Percentiles rank a stretch among this genome's conserved stretches.
phyloP scores from a whole-genome alignment of 2,797 vertebrate species.

The Rhyacichthys aspro region DNA sequence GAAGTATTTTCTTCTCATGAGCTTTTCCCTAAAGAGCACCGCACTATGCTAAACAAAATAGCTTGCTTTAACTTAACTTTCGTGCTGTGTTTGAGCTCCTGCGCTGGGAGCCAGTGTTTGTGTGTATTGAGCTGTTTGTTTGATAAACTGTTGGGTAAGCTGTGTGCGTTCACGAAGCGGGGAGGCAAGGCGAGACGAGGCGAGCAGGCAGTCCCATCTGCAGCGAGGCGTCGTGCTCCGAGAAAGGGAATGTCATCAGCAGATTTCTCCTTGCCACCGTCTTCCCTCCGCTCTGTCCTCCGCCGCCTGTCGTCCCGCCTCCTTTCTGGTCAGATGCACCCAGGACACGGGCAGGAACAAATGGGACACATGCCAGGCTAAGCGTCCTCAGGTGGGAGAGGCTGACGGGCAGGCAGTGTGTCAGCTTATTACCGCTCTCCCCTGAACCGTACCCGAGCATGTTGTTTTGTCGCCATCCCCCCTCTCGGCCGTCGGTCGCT shows the following conservation, averaged over 20 bases:
- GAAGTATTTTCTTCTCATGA: constrained; percentile 40
- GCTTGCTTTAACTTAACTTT: constrained; percentile 28
- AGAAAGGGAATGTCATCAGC: constrained; percentile 53
- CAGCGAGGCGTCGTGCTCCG: constrained; percentile 27
- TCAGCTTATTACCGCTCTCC: constrained; percentile 53
- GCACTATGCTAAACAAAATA: constrained; percentile 33
- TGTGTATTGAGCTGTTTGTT: constrained; percentile 61
- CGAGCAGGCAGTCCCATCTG: constrained; percentile 46
- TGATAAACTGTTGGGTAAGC: constrained; percentile 59
- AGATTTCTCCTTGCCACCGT: constrained; percentile 22
- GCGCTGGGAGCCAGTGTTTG: constrained; percentile 34
- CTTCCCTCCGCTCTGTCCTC: not conserved
- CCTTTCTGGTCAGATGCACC: constrained; percentile 27
- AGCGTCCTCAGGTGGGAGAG: constrained; percentile 61
- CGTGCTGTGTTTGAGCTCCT: constrained; percentile 21
- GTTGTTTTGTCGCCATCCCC: constrained; percentile 41
- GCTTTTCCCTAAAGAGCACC: constrained; percentile 43
- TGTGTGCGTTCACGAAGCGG: constrained; percentile 22
- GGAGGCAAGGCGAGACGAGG: constrained; percentile 24
- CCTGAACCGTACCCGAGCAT: constrained; percentile 40
- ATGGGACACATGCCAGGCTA: constrained; percentile 44
- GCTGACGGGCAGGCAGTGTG: constrained; percentile 33
- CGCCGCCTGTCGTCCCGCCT: constrained; percentile 16
- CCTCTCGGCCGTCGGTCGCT: not conserved
- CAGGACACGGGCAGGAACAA: constrained; percentile 35